These are phyloP conservation scores for Clamator glandarius DNA, from an alignment of 2,797 vertebrate genomes.

Conservation along the genomic window DNA sequence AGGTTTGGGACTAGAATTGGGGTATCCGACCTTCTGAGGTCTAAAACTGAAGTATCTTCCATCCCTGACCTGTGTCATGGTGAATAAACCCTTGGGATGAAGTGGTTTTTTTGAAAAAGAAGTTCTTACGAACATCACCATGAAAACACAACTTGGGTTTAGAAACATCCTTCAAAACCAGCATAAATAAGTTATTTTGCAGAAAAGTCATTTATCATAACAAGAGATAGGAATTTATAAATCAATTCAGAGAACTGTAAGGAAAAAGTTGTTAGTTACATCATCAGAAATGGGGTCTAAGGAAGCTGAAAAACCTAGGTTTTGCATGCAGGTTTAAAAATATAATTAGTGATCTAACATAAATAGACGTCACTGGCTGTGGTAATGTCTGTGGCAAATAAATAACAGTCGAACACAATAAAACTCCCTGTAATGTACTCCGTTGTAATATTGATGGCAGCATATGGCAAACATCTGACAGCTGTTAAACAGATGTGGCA, in stretches of 20 bases:
- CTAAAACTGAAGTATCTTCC: not conserved
- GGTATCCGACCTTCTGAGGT: not conserved
- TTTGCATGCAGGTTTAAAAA: conserved; percentile 51
- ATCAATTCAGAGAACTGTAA: conserved; percentile 8
- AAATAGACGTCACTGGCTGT: conserved; percentile 75
- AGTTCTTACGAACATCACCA: not conserved
- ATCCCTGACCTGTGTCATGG: not conserved
- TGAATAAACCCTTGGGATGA: not conserved
- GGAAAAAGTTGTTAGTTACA: not conserved
- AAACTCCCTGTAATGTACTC: conserved; percentile 77
- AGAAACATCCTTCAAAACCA: conserved; percentile 22
- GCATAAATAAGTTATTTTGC: conserved; percentile 49
- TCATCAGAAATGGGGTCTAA: not conserved
- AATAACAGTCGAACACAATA: conserved; percentile 79
- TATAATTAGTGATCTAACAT: conserved; percentile 74
- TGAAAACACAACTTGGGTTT: not conserved
- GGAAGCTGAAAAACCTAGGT: not conserved
- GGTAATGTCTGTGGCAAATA: conserved; percentile 79
- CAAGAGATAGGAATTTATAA: conserved; percentile 1
- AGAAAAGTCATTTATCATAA: conserved; percentile 36
- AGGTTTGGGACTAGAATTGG: not conserved
- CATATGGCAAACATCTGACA: conserved; percentile 85
- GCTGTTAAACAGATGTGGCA: conserved; percentile 86
- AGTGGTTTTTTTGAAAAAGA: not conserved
- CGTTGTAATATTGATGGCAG: conserved; percentile 80